Percentiles rank a stretch among this genome's conserved stretches.
Evolutionary conservation across 30 jellyfish, hydroid and myxozoan genomes (phyloP).

Genomic region (Catostylus mosaicus): DNA sequence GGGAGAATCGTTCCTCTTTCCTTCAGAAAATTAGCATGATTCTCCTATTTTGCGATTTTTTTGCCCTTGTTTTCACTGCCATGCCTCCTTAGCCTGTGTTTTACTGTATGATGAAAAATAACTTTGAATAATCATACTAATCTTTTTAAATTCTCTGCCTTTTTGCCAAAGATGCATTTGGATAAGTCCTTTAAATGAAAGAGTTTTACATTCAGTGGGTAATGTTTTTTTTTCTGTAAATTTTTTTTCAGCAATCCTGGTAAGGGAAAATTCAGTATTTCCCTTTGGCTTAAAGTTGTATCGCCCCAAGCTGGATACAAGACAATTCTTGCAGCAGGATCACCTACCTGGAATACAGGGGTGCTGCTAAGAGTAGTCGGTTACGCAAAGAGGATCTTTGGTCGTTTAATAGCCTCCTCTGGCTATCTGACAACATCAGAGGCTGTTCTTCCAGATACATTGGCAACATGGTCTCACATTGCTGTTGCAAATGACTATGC

Average conservation of each 20-base stretch:
- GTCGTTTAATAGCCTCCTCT: not conserved
- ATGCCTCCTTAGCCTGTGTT: no score
- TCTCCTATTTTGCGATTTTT: no score
- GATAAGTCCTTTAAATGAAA: no score
- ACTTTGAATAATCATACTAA: no score
- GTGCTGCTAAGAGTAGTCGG: not conserved
- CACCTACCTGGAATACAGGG: conserved; percentile 4
- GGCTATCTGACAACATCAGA: not conserved
- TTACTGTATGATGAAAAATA: no score
- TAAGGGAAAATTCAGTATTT: conserved; percentile 9
- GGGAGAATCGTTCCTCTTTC: no score
- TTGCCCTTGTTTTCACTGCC: no score
- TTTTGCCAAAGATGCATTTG: no score
- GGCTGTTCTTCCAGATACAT: not conserved
- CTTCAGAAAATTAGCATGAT: no score
- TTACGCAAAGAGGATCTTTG: not conserved
- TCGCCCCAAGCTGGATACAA: conserved; percentile 15
- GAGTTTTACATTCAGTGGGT: no score
- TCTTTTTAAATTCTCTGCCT: no score
- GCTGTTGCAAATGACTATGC: not conserved
- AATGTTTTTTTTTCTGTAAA: not conserved
- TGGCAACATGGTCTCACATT: conserved; percentile 22
- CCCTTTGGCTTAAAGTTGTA: conserved; percentile 28
- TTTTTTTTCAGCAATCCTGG: conserved; percentile 43
- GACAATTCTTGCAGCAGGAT: conserved; percentile 24